Conservation (phyloP, 1,140 invertebrate species). For the Drosophila kikkawai region DNA sequence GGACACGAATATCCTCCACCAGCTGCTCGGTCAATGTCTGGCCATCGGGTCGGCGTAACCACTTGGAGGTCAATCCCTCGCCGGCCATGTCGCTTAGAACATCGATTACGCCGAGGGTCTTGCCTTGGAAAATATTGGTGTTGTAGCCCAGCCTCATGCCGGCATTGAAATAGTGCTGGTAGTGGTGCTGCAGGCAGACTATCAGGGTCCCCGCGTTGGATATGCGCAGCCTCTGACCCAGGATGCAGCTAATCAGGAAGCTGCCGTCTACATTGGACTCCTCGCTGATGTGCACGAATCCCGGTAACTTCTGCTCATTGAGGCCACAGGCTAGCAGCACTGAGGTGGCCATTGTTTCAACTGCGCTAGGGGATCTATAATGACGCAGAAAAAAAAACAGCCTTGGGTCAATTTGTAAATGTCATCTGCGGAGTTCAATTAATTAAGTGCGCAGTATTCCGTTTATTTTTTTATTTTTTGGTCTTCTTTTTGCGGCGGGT, state of each 20-base stretch:
- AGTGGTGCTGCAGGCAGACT: constrained; percentile 89
- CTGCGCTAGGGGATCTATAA: constrained; percentile 43
- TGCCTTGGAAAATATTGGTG: constrained; percentile 86
- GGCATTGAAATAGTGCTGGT: constrained; percentile 90
- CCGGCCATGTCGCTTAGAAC: constrained; percentile 86
- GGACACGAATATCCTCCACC: constrained; percentile 64
- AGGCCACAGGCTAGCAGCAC: constrained; percentile 87
- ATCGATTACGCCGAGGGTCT: constrained; percentile 87
- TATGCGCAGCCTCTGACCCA: constrained; percentile 87
- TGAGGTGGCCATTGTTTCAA: constrained; percentile 86
- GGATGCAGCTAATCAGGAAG: constrained; percentile 88
- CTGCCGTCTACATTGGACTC: constrained; percentile 89
- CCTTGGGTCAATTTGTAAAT: constrained; percentile 69
- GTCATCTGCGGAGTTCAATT: constrained; percentile 69
- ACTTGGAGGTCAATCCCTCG: constrained; percentile 64
- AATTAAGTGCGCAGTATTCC: constrained; percentile 58
- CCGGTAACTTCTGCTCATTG: constrained; percentile 86
- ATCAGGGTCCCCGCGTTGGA: constrained; percentile 87
- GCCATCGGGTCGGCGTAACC: constrained; percentile 63
- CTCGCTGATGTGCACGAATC: constrained; percentile 89
- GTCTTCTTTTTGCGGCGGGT: constrained; percentile 40
- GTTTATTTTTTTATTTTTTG: neutral
- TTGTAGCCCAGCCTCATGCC: constrained; percentile 91
- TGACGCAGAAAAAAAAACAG: constrained; percentile 17
- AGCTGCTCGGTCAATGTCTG: constrained; percentile 60